phyloP scores from a whole-genome alignment of 1,140 invertebrate genomes.

The Sarcophaga peregrina region DNA sequence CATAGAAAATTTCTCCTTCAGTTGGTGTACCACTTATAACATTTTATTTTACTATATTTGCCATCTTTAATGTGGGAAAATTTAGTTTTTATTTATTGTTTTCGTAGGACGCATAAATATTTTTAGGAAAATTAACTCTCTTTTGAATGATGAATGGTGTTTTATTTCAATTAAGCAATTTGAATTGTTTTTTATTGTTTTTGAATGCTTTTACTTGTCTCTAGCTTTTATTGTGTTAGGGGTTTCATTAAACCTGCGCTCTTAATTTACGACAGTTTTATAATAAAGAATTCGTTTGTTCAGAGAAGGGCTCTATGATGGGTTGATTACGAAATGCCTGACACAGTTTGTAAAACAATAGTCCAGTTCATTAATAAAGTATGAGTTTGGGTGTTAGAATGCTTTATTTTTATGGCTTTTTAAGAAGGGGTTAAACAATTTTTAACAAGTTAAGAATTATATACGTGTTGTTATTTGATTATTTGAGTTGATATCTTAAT shows the following conservation, averaged over 20 bases:
- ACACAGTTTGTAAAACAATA: neutral
- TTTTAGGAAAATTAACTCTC: neutral
- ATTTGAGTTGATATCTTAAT: neutral
- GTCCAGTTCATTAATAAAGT: neutral
- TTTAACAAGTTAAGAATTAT: too few species aligned
- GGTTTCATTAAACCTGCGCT: conserved; percentile 29
- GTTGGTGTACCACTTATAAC: too few species aligned
- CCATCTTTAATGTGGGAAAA: neutral
- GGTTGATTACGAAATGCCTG: neutral
- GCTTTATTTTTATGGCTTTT: neutral
- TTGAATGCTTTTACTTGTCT: neutral
- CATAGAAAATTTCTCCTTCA: too few species aligned
- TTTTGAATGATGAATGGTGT: neutral
- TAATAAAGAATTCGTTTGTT: neutral
- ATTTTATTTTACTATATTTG: too few species aligned
- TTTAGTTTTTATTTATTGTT: neutral
- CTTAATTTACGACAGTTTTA: conserved; percentile 31
- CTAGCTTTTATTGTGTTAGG: neutral
- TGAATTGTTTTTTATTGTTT: neutral
- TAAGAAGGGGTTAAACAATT: too few species aligned
- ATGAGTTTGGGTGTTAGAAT: neutral
- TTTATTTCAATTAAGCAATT: neutral
- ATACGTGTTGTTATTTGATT: neutral
- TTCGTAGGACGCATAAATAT: neutral
- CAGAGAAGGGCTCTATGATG: neutral